Conservation (phyloP, 2,113 vertebrate species). For the Ophthalmolycus amberensis region DNA sequence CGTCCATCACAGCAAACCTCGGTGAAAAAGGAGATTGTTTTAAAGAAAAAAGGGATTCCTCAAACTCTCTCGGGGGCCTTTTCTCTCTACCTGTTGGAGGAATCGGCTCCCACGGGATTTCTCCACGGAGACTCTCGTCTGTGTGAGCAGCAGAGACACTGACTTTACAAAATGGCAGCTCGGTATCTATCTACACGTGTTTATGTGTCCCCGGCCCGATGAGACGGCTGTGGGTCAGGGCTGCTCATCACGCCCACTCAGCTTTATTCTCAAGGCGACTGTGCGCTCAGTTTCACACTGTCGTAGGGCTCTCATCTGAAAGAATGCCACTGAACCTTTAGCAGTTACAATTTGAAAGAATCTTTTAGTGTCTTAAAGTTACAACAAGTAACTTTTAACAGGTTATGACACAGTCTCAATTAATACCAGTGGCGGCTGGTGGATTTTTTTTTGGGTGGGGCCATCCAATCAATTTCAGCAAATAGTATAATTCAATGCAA, state of each 20-base stretch:
- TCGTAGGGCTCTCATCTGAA: neutral
- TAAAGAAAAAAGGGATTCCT: slow-evolving; percentile 65
- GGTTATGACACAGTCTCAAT: too few relatives aligned
- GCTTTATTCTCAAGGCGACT: neutral
- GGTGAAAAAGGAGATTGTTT: slow-evolving; percentile 26
- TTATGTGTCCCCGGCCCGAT: neutral
- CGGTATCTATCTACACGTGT: neutral
- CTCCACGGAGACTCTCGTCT: slow-evolving; percentile 94
- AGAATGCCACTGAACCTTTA: neutral
- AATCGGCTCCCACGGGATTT: slow-evolving; percentile 92
- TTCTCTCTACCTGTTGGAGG: slow-evolving; percentile 89
- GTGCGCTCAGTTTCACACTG: too few relatives aligned
- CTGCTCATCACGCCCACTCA: neutral
- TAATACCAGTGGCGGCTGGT: too few relatives aligned
- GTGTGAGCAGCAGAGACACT: slow-evolving; percentile 89
- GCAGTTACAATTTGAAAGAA: too few relatives aligned
- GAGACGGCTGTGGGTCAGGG: neutral
- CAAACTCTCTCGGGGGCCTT: slow-evolving; percentile 81
- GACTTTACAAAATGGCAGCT: slow-evolving; percentile 71
- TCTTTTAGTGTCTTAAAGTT: too few relatives aligned
- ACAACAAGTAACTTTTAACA: too few relatives aligned
- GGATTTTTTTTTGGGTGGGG: too few relatives aligned
- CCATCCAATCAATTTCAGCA: too few relatives aligned
- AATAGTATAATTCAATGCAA: too few relatives aligned
- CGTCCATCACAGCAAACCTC: slow-evolving; percentile 73